These are phyloP conservation scores for Neopelma chrysocephalum DNA, from an alignment of 2,797 vertebrate species.

Conservation along the genomic window DNA sequence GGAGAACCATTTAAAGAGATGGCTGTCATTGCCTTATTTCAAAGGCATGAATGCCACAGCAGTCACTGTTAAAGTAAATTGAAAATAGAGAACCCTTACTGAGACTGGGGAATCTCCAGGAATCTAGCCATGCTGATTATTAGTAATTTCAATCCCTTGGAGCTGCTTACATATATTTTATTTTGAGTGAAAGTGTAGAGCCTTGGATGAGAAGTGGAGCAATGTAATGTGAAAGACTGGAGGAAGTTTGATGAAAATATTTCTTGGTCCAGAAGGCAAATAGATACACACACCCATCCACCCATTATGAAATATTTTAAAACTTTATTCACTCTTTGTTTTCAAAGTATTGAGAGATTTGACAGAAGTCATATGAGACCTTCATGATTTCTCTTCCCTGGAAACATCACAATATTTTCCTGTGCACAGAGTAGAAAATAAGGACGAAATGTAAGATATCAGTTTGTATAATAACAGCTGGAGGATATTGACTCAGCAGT, in stretches of 20 bases:
- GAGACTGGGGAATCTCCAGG: not conserved
- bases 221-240: not conserved
- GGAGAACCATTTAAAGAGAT: not conserved
- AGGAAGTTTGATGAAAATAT: not conserved
- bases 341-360: not conserved
- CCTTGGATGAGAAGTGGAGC: not conserved
- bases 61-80: not conserved
- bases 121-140: not conserved
- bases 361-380: not conserved
- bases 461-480: not conserved
- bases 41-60: not conserved
- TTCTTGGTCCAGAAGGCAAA: not conserved
- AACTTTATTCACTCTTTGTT: not conserved
- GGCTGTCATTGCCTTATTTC: not conserved
- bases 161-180: not conserved
- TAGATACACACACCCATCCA: not conserved
- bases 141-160: not conserved
- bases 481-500: not conserved
- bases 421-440: not conserved
- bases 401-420: not conserved
- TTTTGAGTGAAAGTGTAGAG: not conserved
- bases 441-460: not conserved
- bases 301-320: fast-evolving
- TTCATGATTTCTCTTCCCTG: not conserved
- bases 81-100: not conserved